Percentiles rank a stretch among this genome's conserved stretches.
Conservation (phyloP, 1,140 invertebrate species). For the Pseudachorutes palmiensis region DNA sequence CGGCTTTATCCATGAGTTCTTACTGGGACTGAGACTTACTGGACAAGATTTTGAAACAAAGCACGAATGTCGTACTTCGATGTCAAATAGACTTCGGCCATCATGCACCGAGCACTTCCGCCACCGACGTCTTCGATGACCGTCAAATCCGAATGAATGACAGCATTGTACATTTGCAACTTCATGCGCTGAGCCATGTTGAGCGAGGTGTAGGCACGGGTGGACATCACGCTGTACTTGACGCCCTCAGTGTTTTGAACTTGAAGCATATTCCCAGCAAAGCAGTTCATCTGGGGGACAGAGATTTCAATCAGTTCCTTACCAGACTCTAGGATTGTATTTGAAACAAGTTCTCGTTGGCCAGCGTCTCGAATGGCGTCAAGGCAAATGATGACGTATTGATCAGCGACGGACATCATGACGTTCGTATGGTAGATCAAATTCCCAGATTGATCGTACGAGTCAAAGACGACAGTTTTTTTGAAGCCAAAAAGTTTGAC, state of each 20-base stretch:
- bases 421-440: conserved; percentile 39
- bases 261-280: conserved; percentile 38
- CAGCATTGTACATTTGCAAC: conserved; percentile 20
- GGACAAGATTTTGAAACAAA: too few species aligned
- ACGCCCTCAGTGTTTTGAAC: conserved; percentile 17
- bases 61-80: too few species aligned
- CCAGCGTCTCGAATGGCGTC: conserved; percentile 27
- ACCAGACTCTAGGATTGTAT: conserved; percentile 20
- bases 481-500: conserved; percentile 26
- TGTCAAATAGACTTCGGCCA: conserved; percentile 39
- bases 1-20: too few species aligned
- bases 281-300: conserved; percentile 32
- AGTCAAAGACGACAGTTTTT: conserved; percentile 21
- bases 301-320: conserved; percentile 33
- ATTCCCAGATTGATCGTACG: conserved; percentile 16
- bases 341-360: conserved; percentile 18
- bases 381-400: conserved; percentile 33
- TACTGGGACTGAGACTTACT: too few species aligned
- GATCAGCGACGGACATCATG: conserved; percentile 35
- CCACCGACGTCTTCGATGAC: conserved; percentile 37
- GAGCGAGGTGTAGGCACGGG: conserved; percentile 26
- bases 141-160: conserved; percentile 25
- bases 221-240: conserved; percentile 33
- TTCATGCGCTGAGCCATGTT: conserved; percentile 26
- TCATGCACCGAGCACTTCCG: conserved; percentile 38